Conservation (phyloP, 2,888 invertebrate species). For the Hyposoter dolosus region DNA sequence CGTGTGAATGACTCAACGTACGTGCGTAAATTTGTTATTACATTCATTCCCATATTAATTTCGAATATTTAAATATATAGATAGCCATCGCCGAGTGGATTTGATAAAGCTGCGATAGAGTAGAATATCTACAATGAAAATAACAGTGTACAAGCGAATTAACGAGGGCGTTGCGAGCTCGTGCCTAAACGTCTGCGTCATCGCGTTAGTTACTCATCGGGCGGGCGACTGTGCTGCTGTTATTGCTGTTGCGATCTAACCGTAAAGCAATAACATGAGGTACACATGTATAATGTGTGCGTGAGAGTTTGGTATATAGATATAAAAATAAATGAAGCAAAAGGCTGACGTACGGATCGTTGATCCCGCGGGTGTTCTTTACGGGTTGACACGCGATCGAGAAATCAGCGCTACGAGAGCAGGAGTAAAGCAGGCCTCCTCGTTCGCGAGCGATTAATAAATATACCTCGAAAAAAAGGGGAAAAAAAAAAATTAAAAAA, state of each 20-base stretch:
- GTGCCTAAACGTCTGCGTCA: constrained; percentile 67
- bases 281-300: neutral
- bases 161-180: constrained; percentile 61
- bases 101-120: constrained; percentile 25
- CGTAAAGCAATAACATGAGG: neutral
- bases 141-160: constrained; percentile 56
- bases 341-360: constrained; percentile 55
- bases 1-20: neutral
- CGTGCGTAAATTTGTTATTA: neutral
- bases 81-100: neutral
- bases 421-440: constrained; percentile 26
- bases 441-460: constrained; percentile 53
- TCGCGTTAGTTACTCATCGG: constrained; percentile 65
- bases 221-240: constrained; percentile 37
- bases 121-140: constrained; percentile 39
- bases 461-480: constrained; percentile 17
- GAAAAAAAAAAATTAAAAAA: neutral
- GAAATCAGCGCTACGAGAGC: constrained; percentile 60
- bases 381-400: constrained; percentile 66
- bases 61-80: neutral
- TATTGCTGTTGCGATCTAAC: constrained; percentile 22
- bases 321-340: constrained; percentile 5
- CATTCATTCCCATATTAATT: neutral
- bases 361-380: constrained; percentile 59
- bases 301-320: neutral